Percentiles rank a stretch among this genome's conserved stretches.
Evolutionary conservation across 2,888 invertebrate genomes (phyloP).

Genomic region (Luperina nickerlii): DNA sequence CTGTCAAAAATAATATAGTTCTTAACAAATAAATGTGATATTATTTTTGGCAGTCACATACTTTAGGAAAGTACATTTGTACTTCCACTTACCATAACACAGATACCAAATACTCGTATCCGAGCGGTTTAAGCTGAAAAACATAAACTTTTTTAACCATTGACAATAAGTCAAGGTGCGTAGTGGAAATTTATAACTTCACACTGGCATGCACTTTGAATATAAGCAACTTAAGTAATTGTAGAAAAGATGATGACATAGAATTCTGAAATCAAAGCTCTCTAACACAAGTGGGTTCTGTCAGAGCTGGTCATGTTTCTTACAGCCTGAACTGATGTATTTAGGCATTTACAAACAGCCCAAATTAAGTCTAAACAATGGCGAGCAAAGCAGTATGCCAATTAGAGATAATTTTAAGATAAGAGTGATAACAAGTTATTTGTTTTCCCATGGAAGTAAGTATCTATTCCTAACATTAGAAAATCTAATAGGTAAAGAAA

Average conservation of each 20-base stretch:
- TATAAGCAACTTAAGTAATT: slow-evolving; percentile 46
- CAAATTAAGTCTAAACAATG: slow-evolving; percentile 9
- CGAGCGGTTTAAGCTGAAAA: slow-evolving; percentile 89
- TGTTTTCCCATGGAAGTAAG: background rate
- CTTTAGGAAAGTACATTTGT: slow-evolving; percentile 85
- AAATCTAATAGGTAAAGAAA: background rate
- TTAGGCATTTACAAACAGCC: slow-evolving; percentile 25
- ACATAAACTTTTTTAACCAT: slow-evolving; percentile 87
- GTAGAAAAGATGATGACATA: slow-evolving; percentile 36
- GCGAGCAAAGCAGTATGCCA: slow-evolving; percentile 34
- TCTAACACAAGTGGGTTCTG: slow-evolving; percentile 3
- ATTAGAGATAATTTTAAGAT: slow-evolving; percentile 10
- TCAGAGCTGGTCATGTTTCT: background rate
- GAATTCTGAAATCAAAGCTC: slow-evolving; percentile 43
- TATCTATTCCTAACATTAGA: background rate
- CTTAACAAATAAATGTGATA: slow-evolving; percentile 3
- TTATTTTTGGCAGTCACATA: slow-evolving; percentile 77
- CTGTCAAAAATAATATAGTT: slow-evolving; percentile 70
- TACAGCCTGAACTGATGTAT: background rate
- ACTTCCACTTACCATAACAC: slow-evolving; percentile 89
- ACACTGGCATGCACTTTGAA: slow-evolving; percentile 72
- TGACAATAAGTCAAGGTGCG: slow-evolving; percentile 71
- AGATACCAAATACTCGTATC: slow-evolving; percentile 88
- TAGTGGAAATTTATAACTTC: slow-evolving; percentile 63
- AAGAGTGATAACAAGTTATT: slow-evolving; percentile 35